Evolutionary conservation across 2,797 vertebrate genomes (phyloP).

Genomic region (Hypotaenidia okinawae): DNA sequence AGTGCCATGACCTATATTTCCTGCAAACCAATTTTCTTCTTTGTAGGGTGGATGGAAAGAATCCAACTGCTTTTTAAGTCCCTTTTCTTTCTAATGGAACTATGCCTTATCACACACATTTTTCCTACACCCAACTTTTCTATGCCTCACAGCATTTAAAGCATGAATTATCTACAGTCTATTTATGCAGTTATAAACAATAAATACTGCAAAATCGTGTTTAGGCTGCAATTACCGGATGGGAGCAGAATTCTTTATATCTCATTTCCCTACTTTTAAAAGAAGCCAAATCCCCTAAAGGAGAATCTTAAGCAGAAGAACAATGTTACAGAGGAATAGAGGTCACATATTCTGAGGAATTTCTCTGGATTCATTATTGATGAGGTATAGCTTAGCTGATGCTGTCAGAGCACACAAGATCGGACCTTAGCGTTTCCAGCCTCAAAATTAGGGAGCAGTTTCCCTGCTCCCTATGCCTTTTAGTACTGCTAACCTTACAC

Average conservation of each 20-base stretch:
- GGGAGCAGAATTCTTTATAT: background rate
- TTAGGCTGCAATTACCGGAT: background rate
- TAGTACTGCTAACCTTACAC: background rate
- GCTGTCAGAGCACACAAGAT: background rate
- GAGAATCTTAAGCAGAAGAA: background rate
- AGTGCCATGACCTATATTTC: slow-evolving; percentile 77
- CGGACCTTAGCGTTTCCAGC: background rate
- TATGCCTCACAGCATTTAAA: background rate
- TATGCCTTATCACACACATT: background rate
- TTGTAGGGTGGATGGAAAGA: slow-evolving; percentile 72
- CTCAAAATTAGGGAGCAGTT: background rate
- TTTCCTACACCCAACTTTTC: background rate
- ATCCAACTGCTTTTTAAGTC: slow-evolving; percentile 71
- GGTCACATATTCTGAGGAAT: background rate
- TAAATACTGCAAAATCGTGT: background rate
- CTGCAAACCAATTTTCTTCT: slow-evolving; percentile 78
- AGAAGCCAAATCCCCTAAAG: background rate
- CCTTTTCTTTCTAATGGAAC: slow-evolving; percentile 27
- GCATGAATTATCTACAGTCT: slow-evolving; percentile 23
- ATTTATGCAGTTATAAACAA: slow-evolving; percentile 17
- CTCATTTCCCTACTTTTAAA: background rate
- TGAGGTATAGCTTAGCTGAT: background rate
- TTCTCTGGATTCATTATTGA: background rate
- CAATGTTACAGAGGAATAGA: background rate
- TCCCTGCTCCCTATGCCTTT: background rate